Conservation (phyloP, 2,113 vertebrate genomes). For the Sclerurus mexicanus region DNA sequence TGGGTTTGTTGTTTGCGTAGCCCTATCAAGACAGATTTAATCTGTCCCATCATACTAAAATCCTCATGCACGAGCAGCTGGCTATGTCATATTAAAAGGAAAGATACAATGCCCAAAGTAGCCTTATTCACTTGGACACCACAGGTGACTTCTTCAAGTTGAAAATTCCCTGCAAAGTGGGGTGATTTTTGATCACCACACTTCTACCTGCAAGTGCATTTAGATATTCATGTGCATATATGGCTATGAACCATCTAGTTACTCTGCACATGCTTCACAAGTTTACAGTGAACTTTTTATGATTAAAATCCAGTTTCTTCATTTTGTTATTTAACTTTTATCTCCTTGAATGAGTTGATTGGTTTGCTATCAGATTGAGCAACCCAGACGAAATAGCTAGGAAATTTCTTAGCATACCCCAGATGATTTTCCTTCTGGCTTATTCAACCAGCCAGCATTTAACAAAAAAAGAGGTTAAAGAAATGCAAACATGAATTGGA, state of each 20-base stretch:
- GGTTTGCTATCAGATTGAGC: not conserved
- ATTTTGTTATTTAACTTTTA: not conserved
- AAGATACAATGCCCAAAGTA: not conserved
- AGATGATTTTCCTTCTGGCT: not conserved
- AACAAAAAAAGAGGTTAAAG: conserved; percentile 3
- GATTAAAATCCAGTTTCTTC: not conserved
- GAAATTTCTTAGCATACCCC: not conserved
- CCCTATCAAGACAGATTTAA: not conserved
- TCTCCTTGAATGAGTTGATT: not conserved
- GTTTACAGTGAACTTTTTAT: not conserved
- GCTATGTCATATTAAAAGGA: not conserved
- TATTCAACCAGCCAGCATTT: not conserved
- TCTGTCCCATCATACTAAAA: not conserved
- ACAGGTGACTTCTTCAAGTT: not conserved
- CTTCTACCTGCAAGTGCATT: not conserved
- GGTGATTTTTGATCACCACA: not conserved
- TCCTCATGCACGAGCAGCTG: not conserved
- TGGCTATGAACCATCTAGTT: not conserved
- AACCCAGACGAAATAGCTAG: not conserved
- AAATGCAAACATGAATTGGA: not conserved
- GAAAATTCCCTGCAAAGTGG: not conserved
- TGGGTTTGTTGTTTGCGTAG: not conserved
- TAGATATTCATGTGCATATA: not conserved
- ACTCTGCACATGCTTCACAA: not conserved
- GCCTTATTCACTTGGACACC: not conserved